Conservation (phyloP, 2,888 invertebrate genomes). For the Papilio elwesi region DNA sequence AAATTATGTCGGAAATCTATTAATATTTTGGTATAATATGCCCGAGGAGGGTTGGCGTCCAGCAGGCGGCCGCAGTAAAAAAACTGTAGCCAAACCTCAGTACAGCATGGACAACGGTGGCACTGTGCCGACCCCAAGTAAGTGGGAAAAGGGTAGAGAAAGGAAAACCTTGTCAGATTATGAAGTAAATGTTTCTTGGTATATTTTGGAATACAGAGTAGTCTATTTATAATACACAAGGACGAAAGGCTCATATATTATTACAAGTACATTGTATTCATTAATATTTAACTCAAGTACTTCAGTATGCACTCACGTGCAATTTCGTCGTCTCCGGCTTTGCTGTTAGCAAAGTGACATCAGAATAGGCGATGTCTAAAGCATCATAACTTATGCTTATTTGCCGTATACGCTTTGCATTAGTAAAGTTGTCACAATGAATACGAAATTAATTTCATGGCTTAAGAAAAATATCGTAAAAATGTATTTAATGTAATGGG, state of each 20-base stretch:
- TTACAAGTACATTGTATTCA: conserved; percentile 1
- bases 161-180: background rate
- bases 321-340: conserved; percentile 13
- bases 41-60: no score
- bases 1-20: no score
- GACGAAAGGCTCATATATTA: background rate
- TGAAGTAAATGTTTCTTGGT: background rate
- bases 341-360: conserved; percentile 15
- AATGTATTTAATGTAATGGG: background rate
- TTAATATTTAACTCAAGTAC: conserved; percentile 8
- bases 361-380: conserved; percentile 12
- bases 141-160: background rate
- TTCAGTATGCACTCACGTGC: conserved; percentile 15
- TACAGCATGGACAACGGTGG: no score
- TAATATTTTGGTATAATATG: no score
- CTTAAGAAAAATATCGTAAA: background rate
- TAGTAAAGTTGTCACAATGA: background rate
- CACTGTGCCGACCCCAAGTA: no score
- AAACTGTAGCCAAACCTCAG: no score
- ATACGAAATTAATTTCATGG: conserved; percentile 1
- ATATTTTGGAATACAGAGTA: background rate
- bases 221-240: background rate
- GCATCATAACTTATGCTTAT: conserved; percentile 22
- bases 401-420: background rate
- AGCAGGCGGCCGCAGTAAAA: no score